phyloP scores from a whole-genome alignment of 1,140 invertebrate species.

The Akabosia matsudoensis region DNA sequence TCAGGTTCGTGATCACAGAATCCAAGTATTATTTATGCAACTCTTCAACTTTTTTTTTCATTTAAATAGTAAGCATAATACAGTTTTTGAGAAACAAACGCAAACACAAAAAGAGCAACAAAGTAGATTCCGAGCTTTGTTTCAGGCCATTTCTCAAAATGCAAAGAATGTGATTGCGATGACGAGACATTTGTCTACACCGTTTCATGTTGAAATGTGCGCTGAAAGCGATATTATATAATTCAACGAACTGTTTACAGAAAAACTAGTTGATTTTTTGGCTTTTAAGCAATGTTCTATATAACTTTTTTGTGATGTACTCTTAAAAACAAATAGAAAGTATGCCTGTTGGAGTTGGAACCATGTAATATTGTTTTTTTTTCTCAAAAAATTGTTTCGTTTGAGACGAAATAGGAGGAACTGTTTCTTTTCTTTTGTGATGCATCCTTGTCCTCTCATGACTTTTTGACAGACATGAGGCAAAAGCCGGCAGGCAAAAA shows the following conservation, averaged over 20 bases:
- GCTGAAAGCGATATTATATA: background rate
- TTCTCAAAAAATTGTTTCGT: background rate
- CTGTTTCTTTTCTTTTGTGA: background rate
- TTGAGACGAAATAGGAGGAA: background rate
- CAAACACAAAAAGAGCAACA: background rate
- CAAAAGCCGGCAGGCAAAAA: background rate
- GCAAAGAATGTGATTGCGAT: background rate
- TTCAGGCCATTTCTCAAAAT: conserved; percentile 4
- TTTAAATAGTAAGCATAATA: no score
- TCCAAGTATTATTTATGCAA: background rate
- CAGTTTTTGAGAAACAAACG: background rate
- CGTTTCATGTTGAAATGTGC: background rate
- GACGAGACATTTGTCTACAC: conserved; percentile 1
- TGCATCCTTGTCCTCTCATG: background rate
- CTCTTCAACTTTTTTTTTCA: background rate
- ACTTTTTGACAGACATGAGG: conserved; percentile 20
- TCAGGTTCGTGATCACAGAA: background rate
- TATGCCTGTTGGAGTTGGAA: no score
- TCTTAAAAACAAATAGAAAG: no score
- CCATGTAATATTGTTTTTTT: no score
- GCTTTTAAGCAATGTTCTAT: background rate
- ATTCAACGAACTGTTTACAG: background rate
- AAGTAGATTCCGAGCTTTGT: background rate
- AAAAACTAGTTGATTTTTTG: background rate
- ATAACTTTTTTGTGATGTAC: no score